phyloP scores from a whole-genome alignment of 1,140 invertebrate genomes.

The Paracyclopina nana region DNA sequence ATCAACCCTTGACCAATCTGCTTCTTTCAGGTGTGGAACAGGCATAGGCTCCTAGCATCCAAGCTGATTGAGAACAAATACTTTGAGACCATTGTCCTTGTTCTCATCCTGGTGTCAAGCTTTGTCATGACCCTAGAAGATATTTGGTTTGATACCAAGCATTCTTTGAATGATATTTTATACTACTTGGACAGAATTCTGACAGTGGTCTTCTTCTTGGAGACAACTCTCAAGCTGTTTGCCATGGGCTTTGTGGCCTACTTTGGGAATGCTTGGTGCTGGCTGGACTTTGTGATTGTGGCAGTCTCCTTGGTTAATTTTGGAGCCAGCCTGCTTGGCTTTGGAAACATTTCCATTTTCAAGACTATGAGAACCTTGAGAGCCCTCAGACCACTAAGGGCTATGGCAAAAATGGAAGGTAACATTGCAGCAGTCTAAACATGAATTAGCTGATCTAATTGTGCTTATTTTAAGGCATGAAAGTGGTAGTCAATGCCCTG shows the following conservation, averaged over 20 bases:
- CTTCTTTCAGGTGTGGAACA: no score
- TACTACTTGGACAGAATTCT: constrained; percentile 96
- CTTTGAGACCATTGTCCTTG: constrained; percentile 95
- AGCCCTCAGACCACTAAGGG: constrained; percentile 29
- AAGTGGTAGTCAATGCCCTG: constrained; percentile 84
- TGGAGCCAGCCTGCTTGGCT: constrained; percentile 74
- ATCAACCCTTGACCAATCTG: no score
- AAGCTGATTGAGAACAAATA: constrained; percentile 94
- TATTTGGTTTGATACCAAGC: constrained; percentile 68
- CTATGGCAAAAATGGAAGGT: constrained; percentile 31
- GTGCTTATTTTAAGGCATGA: no score
- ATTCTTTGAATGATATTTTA: constrained; percentile 70
- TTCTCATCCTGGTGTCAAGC: constrained; percentile 93
- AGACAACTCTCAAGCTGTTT: constrained; percentile 97
- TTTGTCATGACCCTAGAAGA: constrained; percentile 91
- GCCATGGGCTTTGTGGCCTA: constrained; percentile 90
- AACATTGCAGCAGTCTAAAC: no score
- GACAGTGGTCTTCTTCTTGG: constrained; percentile 91
- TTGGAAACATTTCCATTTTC: constrained; percentile 36
- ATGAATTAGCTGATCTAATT: no score
- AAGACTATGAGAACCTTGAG: constrained; percentile 30
- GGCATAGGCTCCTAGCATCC: constrained; percentile 66
- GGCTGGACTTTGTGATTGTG: constrained; percentile 96
- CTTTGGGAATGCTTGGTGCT: constrained; percentile 97
- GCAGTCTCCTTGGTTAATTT: constrained; percentile 94